A percentile compares a stretch with the other conserved stretches of the same genome.
Evolutionary conservation across 2,797 vertebrate genomes (phyloP).

Genomic region (Chrysocyon brachyurus): DNA sequence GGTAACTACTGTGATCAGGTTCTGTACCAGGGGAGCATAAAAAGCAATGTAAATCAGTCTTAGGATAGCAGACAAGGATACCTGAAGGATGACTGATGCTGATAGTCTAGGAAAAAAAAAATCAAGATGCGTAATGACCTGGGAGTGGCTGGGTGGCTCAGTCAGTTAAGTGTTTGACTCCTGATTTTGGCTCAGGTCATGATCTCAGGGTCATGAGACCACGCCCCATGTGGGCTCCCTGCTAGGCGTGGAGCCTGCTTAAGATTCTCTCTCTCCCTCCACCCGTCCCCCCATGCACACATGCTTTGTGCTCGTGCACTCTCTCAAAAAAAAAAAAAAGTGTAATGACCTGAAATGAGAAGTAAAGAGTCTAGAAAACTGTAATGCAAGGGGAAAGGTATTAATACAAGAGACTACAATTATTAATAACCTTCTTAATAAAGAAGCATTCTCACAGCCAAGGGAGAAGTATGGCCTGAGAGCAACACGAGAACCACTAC

Average conservation of each 20-base stretch:
- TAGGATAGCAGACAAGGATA: background rate
- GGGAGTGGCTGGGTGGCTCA: background rate
- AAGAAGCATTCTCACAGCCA: background rate
- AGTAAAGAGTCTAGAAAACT: background rate
- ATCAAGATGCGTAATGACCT: background rate
- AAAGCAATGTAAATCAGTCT: background rate
- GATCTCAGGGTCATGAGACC: background rate
- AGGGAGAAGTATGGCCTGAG: background rate
- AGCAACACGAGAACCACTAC: background rate
- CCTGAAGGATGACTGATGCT: background rate
- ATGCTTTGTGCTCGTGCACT: background rate
- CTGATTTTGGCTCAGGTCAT: background rate
- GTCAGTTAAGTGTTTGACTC: background rate
- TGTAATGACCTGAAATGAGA: background rate
- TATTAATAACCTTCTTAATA: background rate
- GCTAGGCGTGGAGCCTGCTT: background rate
- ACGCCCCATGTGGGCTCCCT: background rate
- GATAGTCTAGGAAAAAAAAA: background rate
- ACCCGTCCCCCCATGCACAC: background rate
- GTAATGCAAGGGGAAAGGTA: background rate
- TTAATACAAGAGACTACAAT: background rate
- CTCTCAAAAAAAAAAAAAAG: background rate
- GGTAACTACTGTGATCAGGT: background rate
- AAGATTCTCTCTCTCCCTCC: background rate
- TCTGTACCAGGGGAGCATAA: background rate